Percentiles rank a stretch among this genome's conserved stretches.
Conservation (phyloP, 1,140 invertebrate genomes). For the Drosophila tsacasi region DNA sequence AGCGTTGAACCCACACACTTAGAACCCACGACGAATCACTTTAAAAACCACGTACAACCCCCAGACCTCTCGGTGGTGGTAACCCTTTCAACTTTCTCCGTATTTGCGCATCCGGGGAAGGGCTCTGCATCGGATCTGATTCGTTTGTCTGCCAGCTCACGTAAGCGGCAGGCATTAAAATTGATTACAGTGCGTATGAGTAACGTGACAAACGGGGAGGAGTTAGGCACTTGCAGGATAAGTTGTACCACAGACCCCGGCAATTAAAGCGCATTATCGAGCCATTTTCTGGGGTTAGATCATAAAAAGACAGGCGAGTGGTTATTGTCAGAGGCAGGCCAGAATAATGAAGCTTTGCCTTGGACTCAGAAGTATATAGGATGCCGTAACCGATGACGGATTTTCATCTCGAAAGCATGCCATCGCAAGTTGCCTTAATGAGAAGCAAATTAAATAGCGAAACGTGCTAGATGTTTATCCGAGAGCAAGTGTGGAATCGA, state of each 20-base stretch:
- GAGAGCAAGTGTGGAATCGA: constrained; percentile 34
- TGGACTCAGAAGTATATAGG: constrained; percentile 12
- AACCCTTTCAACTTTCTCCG: constrained; percentile 71
- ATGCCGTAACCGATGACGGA: constrained; percentile 28
- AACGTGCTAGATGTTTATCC: constrained; percentile 79
- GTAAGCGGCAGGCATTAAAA: constrained; percentile 70
- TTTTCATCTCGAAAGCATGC: constrained; percentile 33
- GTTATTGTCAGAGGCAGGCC: constrained; percentile 20
- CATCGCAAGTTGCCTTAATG: constrained; percentile 63
- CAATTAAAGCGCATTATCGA: constrained; percentile 69
- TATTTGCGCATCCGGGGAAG: constrained; percentile 26
- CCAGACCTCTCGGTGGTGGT: neutral
- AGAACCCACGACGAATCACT: constrained; percentile 15
- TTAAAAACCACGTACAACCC: constrained; percentile 44
- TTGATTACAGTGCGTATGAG: constrained; percentile 76
- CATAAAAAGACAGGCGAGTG: constrained; percentile 4
- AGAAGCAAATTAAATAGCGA: constrained; percentile 72
- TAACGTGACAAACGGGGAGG: constrained; percentile 55
- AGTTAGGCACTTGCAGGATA: constrained; percentile 29
- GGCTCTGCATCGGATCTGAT: constrained; percentile 10
- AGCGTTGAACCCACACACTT: constrained; percentile 9
- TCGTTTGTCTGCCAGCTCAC: constrained; percentile 64
- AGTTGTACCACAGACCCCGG: constrained; percentile 2
- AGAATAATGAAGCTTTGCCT: constrained; percentile 3
- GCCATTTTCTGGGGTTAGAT: constrained; percentile 13